Evolutionary conservation across 2,888 invertebrate genomes (phyloP), one percentile per base, ranked within the genome.

Genomic region (Platycheirus rosarum): DNA sequence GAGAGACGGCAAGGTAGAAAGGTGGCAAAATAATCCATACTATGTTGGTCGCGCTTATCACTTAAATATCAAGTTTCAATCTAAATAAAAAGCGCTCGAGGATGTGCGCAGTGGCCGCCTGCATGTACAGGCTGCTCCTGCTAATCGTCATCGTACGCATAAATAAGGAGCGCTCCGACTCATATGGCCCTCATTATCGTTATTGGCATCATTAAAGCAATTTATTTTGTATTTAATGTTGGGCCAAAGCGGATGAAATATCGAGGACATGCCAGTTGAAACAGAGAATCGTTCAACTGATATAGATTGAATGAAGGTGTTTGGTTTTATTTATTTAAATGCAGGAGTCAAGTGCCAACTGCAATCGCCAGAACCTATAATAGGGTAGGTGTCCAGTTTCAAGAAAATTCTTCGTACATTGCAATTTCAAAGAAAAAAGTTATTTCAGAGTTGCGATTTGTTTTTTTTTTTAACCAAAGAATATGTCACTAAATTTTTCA

Each of bases 51-150:
- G 70, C 70, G 69, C 87, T 88, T 89, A 89, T 89, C 89, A 87
- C 86, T 77, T 86, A 87, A 87, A 89, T 89, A 89, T 89, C 89
- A 88, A 89, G 89, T 89, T 89, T 89, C 89, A 88, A 89, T 89
- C 89, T 87, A 87, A 85, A 88, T 88, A 78, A 84, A n/a, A 73
- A 73, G 49, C 77, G 71, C 82, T 77, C 63, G 82, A 82, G 82
- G 77, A 73, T 66, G 63, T 77, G 82, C 77, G 57, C 77, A 73
- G 63, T 82, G 73, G 63, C 69, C 57, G 71, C 55, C 49, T 68
- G 42, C 60, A 53, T 8, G 32, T 35, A 48, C 62, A 44, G 53
- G 37, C 53, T 42, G 63, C 62, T 48, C 14, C 40, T 55, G 55
- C 55, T 40, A 37, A 55, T 57, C 23, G 23, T 55, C 74, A 55